phyloP scores from a whole-genome alignment of 1,140 invertebrate genomes.

The Lordiphosa clarofinis region DNA sequence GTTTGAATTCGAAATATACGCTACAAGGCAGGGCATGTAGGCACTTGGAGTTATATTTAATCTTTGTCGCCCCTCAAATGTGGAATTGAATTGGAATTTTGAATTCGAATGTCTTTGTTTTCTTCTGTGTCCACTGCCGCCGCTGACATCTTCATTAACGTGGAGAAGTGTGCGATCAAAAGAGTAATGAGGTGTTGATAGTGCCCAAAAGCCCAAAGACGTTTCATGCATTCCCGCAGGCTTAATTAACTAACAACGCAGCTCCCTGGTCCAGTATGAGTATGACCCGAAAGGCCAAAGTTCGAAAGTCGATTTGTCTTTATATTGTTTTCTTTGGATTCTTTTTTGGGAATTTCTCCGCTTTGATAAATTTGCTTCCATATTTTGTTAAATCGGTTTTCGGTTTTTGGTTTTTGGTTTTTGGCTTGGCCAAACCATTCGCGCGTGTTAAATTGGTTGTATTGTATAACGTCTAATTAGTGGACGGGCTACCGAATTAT shows the following conservation, averaged over 20 bases:
- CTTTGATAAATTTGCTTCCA: slow-evolving; percentile 74
- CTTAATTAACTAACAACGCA: slow-evolving; percentile 42
- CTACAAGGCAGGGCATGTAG: slow-evolving; percentile 15
- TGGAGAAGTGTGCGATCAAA: slow-evolving; percentile 72
- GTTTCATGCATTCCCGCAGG: slow-evolving; percentile 46
- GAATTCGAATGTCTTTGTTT: slow-evolving; percentile 58
- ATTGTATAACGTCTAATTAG: slow-evolving; percentile 73
- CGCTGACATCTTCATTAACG: slow-evolving; percentile 76
- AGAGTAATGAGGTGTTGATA: slow-evolving; percentile 80
- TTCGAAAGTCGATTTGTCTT: too few relatives aligned
- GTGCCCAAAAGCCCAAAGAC: slow-evolving; percentile 46
- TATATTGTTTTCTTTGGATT: slow-evolving; percentile 19
- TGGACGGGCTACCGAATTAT: slow-evolving; percentile 66
- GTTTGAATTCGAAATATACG: slow-evolving; percentile 35
- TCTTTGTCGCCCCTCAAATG: slow-evolving; percentile 77
- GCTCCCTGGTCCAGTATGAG: slow-evolving; percentile 20
- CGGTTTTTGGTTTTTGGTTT: too few relatives aligned
- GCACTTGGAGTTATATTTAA: slow-evolving; percentile 44
- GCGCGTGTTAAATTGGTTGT: slow-evolving; percentile 57
- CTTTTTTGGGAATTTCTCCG: slow-evolving; percentile 56
- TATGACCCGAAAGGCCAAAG: slow-evolving; percentile 13
- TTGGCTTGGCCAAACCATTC: slow-evolving; percentile 39
- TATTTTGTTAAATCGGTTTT: slow-evolving; percentile 61
- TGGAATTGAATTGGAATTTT: too few relatives aligned
- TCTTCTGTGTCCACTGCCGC: slow-evolving; percentile 32